Conservation (phyloP, 2,888 invertebrate species). For the Ferrisia virgata region DNA sequence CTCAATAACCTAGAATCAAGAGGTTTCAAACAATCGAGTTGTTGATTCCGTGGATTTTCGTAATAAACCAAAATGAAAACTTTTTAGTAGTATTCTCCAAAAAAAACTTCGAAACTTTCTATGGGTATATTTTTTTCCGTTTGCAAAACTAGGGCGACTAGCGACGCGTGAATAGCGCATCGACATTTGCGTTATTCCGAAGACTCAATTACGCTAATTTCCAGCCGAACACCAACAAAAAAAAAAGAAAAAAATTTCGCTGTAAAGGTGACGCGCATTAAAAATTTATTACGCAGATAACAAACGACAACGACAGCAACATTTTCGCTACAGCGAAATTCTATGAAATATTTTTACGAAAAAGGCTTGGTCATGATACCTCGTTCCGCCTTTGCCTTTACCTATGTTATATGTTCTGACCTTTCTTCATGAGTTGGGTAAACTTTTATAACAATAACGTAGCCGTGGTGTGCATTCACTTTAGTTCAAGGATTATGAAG, state of each 20-base stretch:
- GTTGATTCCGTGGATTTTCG: too few species aligned
- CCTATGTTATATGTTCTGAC: background rate
- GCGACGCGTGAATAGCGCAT: background rate
- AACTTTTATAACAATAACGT: background rate
- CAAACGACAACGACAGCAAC: background rate
- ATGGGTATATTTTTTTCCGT: background rate
- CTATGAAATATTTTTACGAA: background rate
- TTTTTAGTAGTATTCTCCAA: background rate
- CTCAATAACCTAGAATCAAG: too few species aligned
- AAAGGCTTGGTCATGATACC: conserved; percentile 12
- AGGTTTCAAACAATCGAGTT: too few species aligned
- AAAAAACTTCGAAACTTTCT: background rate
- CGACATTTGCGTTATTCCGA: background rate
- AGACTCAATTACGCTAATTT: conserved; percentile 15
- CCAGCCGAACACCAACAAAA: background rate
- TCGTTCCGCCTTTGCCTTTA: background rate
- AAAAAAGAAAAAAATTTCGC: background rate
- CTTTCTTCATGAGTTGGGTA: background rate
- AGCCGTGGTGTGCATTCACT: background rate
- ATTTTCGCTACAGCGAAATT: background rate
- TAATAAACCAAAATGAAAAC: too few species aligned
- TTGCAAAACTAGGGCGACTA: background rate
- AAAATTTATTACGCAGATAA: conserved; percentile 24
- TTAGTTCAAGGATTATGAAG: background rate
- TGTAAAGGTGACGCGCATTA: conserved; percentile 2